phyloP scores from a whole-genome alignment of 1,140 invertebrate genomes.

The Armadillidium nasatum region DNA sequence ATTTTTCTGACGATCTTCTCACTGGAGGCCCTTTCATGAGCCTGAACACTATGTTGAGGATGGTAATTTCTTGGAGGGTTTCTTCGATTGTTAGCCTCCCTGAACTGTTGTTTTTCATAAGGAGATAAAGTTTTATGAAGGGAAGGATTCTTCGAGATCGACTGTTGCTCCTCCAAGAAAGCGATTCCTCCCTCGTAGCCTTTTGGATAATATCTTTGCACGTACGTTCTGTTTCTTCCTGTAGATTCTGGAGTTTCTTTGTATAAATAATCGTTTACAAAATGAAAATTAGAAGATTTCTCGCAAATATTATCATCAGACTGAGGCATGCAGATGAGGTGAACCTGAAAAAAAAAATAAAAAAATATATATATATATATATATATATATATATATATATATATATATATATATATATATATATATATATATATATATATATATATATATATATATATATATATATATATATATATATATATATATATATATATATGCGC shows the following conservation, averaged over 20 bases:
- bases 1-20: no score
- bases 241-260: conserved; percentile 73
- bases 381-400: background rate
- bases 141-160: background rate
- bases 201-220: conserved; percentile 61
- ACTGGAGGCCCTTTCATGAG: no score
- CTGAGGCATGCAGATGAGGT: conserved; percentile 87
- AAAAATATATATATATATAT: background rate
- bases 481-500: no score
- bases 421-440: conserved; percentile 11
- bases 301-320: conserved; percentile 82
- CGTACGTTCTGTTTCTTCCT: conserved; percentile 79
- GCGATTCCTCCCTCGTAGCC: conserved; percentile 37
- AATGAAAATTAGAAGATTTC: conserved; percentile 81
- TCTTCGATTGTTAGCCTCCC: no score
- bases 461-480: no score
- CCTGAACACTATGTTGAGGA: no score
- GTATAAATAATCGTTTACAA: conserved; percentile 89
- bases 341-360: conserved; percentile 55
- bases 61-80: no score
- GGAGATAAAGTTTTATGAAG: background rate
- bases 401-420: conserved; percentile 5
- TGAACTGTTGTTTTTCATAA: no score
- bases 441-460: background rate
- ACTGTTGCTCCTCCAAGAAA: background rate